phyloP scores from a whole-genome alignment of 2,888 invertebrate genomes.

The Torymus texanus region DNA sequence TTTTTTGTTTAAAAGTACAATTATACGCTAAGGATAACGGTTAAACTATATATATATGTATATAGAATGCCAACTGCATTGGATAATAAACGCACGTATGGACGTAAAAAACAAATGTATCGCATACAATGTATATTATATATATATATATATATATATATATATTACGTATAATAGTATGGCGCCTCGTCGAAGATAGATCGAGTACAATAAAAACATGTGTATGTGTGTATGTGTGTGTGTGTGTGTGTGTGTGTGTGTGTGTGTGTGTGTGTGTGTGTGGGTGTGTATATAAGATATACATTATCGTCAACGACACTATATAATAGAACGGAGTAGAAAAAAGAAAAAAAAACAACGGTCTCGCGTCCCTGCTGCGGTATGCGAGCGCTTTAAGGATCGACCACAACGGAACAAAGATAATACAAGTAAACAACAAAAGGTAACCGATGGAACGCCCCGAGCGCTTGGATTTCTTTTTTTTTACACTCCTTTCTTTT shows the following conservation, averaged over 20 bases:
- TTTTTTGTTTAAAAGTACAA: slow-evolving; percentile 31
- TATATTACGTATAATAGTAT: slow-evolving; percentile 5
- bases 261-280: not conserved
- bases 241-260: not conserved
- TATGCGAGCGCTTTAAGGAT: too few species aligned
- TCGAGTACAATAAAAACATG: slow-evolving; percentile 24
- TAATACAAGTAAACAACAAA: too few species aligned
- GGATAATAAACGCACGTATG: slow-evolving; percentile 30
- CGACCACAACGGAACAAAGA: too few species aligned
- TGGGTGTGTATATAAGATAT: too few species aligned
- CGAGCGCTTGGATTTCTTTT: too few species aligned
- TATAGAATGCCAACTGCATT: slow-evolving; percentile 36
- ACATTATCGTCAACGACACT: too few species aligned
- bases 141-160: slow-evolving; percentile 14
- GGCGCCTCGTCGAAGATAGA: slow-evolving; percentile 5
- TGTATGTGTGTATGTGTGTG: not conserved
- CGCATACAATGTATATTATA: slow-evolving; percentile 21
- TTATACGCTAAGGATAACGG: slow-evolving; percentile 45
- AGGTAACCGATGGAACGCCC: too few species aligned
- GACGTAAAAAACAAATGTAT: slow-evolving; percentile 46
- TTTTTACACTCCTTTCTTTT: too few species aligned
- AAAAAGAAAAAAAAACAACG: too few species aligned
- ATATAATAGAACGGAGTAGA: too few species aligned
- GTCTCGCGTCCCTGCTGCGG: too few species aligned
- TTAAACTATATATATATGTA: slow-evolving; percentile 44